Conservation (phyloP, 2,888 invertebrate genomes). For the Pseudococcus longispinus region DNA sequence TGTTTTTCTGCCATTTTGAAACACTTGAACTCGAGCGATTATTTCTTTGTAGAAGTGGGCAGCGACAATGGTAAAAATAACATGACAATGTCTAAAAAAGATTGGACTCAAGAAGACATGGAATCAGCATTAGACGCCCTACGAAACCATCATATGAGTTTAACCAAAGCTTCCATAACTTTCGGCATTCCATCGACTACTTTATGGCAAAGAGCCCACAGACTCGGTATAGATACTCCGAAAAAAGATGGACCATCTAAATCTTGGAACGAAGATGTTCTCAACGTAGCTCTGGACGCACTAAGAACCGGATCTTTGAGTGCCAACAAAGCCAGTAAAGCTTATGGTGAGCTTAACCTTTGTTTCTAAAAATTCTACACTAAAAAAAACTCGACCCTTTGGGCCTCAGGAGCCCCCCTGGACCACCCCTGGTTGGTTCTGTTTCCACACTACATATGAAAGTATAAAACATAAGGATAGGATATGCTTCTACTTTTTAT, state of each 20-base stretch:
- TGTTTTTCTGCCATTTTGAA: not conserved
- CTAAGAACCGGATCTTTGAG: constrained; percentile 84
- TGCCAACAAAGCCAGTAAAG: constrained; percentile 90
- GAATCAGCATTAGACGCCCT: constrained; percentile 85
- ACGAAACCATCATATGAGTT: constrained; percentile 85
- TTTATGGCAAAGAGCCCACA: constrained; percentile 87
- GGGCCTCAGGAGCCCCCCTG: no score
- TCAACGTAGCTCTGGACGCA: constrained; percentile 82
- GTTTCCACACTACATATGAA: no score
- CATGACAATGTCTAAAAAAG: constrained; percentile 65
- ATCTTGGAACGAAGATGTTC: constrained; percentile 85
- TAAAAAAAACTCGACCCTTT: no score
- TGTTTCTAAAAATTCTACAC: not conserved
- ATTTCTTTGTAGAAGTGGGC: constrained; percentile 58
- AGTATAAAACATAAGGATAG: no score
- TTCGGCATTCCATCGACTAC: constrained; percentile 91
- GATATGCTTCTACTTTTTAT: no score
- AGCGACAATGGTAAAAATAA: constrained; percentile 57
- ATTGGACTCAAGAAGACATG: constrained; percentile 90
- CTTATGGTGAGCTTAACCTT: constrained; percentile 75
- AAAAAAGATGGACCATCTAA: constrained; percentile 88
- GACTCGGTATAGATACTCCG: constrained; percentile 77
- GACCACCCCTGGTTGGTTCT: no score
- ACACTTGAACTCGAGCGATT: no score
- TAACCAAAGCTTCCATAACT: constrained; percentile 84